phyloP scores from a whole-genome alignment of 2,797 vertebrate genomes.

The Mormyrus hasselquistii region DNA sequence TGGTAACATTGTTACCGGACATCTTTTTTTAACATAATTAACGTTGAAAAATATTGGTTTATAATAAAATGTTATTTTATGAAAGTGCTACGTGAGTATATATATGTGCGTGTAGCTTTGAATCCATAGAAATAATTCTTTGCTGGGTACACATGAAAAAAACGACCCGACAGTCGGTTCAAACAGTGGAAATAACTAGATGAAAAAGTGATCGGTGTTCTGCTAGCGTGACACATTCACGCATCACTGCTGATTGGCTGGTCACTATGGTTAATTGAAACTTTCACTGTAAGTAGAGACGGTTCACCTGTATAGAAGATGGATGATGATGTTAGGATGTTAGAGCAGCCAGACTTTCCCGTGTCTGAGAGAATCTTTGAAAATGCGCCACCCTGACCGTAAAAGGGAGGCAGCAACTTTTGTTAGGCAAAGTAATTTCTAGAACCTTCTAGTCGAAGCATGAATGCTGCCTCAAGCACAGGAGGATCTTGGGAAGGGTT shows the following conservation, averaged over 20 bases:
- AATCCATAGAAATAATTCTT: background rate
- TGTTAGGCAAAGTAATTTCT: background rate
- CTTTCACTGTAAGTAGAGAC: background rate
- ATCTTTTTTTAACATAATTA: background rate
- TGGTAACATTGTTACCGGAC: background rate
- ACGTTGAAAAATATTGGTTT: no score
- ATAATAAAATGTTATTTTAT: no score
- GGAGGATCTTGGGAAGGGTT: slow-evolving; percentile 32
- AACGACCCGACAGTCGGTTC: background rate
- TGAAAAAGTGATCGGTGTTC: background rate
- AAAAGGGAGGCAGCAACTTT: background rate
- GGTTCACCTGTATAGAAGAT: background rate
- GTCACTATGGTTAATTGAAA: background rate
- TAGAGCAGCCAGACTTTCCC: background rate
- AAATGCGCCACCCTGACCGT: background rate
- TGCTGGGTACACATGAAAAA: background rate
- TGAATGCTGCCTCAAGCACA: background rate
- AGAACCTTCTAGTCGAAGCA: background rate
- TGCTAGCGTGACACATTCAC: background rate
- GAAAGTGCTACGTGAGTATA: no score
- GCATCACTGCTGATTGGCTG: background rate
- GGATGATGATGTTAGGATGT: background rate
- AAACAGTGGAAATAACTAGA: background rate
- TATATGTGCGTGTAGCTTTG: background rate
- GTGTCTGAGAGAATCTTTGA: background rate